phyloP scores from a whole-genome alignment of 2,888 invertebrate genomes.

The Arctia plantaginis region DNA sequence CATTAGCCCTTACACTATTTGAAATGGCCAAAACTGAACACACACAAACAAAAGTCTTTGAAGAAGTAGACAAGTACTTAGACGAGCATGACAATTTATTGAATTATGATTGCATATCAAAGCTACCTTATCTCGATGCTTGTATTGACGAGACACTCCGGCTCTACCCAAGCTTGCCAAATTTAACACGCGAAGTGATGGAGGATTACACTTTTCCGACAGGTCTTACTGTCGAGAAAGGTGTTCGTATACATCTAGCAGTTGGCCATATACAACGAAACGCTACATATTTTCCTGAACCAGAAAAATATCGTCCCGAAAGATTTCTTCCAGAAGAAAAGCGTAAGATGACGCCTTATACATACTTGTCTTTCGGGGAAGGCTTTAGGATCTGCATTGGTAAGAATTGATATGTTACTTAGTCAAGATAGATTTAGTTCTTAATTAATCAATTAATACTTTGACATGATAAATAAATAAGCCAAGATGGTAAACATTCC shows the following conservation, averaged over 20 bases:
- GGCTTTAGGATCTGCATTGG: slow-evolving; percentile 62
- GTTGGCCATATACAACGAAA: slow-evolving; percentile 65
- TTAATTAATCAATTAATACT: too few species aligned
- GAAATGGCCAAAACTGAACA: slow-evolving; percentile 62
- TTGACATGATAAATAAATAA: background rate
- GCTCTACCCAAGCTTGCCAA: slow-evolving; percentile 59
- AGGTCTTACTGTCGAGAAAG: slow-evolving; percentile 49
- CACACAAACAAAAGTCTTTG: slow-evolving; percentile 52
- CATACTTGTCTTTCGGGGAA: slow-evolving; percentile 57
- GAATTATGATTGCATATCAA: slow-evolving; percentile 59
- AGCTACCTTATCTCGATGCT: slow-evolving; percentile 62
- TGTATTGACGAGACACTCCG: slow-evolving; percentile 62
- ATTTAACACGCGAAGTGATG: slow-evolving; percentile 52
- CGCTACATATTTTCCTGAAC: slow-evolving; percentile 81
- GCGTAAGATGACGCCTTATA: slow-evolving; percentile 43
- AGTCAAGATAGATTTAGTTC: background rate
- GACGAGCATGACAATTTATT: slow-evolving; percentile 49
- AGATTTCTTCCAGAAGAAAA: slow-evolving; percentile 80
- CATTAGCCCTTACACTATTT: slow-evolving; percentile 57
- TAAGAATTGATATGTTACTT: slow-evolving; percentile 7
- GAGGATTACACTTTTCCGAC: slow-evolving; percentile 55
- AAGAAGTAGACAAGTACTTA: slow-evolving; percentile 63
- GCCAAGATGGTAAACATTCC: too few species aligned
- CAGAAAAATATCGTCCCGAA: slow-evolving; percentile 83
- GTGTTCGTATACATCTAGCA: slow-evolving; percentile 38